Conservation (phyloP, 2,797 vertebrate species). For the Chelidonichthys spinosus region DNA sequence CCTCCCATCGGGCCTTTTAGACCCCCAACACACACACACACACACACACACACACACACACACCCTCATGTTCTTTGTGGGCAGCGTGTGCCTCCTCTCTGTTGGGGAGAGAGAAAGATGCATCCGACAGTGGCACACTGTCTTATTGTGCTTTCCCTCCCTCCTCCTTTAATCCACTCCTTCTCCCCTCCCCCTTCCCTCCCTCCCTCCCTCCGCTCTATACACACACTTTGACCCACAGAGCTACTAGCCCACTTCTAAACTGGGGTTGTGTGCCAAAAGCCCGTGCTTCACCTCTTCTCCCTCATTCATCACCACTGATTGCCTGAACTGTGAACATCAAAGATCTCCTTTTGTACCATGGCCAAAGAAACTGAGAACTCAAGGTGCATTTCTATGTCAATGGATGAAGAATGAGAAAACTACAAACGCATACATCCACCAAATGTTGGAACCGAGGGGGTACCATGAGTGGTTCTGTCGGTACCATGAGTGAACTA, state of each 20-base stretch:
- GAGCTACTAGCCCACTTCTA: constrained; percentile 29
- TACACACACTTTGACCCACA: constrained; percentile 15
- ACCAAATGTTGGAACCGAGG: neutral
- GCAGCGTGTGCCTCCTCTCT: constrained; percentile 56
- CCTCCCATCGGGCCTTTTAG: constrained; percentile 51
- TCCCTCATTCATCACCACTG: constrained; percentile 52
- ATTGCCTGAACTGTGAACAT: constrained; percentile 55
- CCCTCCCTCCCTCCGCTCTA: neutral
- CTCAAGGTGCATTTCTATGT: neutral
- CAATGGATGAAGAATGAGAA: neutral
- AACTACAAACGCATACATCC: neutral
- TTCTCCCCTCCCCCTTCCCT: neutral
- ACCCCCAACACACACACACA: constrained; percentile 18
- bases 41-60: constrained; percentile 16
- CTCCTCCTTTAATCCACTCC: constrained; percentile 45
- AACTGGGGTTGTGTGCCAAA: constrained; percentile 30
- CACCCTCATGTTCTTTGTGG: constrained; percentile 45
- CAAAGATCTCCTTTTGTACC: constrained; percentile 42
- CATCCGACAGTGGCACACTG: constrained; percentile 26
- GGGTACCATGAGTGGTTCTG: too few relatives aligned
- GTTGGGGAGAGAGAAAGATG: constrained; percentile 15
- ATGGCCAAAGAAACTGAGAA: neutral
- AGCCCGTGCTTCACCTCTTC: constrained; percentile 29
- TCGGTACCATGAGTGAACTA: too few relatives aligned
- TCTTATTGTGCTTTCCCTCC: constrained; percentile 44